These are phyloP conservation scores for Ceratina calcarata DNA, from an alignment of 1,140 invertebrate species.

Conservation along the genomic window DNA sequence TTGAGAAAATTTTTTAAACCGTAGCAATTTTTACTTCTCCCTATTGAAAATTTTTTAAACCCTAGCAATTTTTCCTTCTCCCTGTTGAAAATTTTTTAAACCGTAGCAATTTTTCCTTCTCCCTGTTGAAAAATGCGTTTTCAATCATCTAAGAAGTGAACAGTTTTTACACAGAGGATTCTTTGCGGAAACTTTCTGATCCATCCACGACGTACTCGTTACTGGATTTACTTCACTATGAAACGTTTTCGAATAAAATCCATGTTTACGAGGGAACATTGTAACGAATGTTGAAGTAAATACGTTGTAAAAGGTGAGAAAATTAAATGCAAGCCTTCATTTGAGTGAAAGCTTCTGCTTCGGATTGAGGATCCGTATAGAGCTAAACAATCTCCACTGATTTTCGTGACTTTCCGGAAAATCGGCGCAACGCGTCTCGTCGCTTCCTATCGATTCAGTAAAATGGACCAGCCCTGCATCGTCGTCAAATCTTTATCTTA, in stretches of 20 bases:
- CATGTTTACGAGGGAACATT: background rate
- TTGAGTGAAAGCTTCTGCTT: conserved; percentile 1
- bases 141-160: too few species aligned
- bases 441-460: background rate
- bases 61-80: too few species aligned
- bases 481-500: conserved; percentile 42
- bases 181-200: background rate
- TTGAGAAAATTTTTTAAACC: too few species aligned
- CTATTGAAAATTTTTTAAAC: too few species aligned
- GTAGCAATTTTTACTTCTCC: too few species aligned
- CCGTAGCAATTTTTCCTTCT: too few species aligned
- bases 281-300: background rate
- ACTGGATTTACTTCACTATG: background rate
- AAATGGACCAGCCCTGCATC: background rate
- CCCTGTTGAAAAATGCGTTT: too few species aligned
- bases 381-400: background rate
- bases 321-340: conserved; percentile 2
- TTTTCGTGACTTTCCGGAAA: background rate
- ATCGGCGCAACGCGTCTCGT: background rate
- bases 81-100: too few species aligned
- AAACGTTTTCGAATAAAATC: background rate
- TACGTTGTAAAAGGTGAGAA: background rate
- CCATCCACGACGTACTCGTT: background rate
- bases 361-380: background rate
- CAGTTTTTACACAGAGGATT: too few species aligned